Percentiles rank a stretch among this genome's conserved stretches.
Conservation (phyloP, 2,113 vertebrate species). For the Colinus virginianus region DNA sequence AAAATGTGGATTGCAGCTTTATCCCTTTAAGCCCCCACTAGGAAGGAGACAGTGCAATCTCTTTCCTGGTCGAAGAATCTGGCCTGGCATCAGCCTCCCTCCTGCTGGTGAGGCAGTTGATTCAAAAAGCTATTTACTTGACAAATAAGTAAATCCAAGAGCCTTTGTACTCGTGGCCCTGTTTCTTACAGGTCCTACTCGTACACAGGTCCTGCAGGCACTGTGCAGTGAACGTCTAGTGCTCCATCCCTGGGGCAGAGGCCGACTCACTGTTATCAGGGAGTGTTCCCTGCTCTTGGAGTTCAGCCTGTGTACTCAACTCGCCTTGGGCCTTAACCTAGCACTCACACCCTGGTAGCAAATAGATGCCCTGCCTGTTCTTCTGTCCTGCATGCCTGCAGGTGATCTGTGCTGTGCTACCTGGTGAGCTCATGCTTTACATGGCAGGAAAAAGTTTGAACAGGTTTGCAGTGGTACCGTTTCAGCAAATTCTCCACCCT, state of each 20-base stretch:
- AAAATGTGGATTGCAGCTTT: not conserved
- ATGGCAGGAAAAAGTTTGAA: not conserved
- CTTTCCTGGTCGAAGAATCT: not conserved
- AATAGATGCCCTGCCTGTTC: not conserved
- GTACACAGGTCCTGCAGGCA: not conserved
- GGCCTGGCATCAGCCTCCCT: not conserved
- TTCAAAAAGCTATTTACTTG: conserved; percentile 1
- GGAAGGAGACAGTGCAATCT: not conserved
- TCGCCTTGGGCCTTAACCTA: not conserved
- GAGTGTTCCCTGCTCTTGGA: not conserved
- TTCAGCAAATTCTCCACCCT: not conserved
- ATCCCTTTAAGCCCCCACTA: not conserved
- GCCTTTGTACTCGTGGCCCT: not conserved
- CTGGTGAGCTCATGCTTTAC: not conserved
- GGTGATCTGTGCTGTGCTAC: not conserved
- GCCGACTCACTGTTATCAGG: not conserved
- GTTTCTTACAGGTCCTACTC: not conserved
- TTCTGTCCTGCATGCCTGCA: not conserved
- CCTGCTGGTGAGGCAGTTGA: not conserved
- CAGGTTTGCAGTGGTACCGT: not conserved
- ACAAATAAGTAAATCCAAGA: not conserved
- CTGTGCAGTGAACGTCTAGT: not conserved
- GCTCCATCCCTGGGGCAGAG: not conserved
- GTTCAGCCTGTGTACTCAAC: not conserved
- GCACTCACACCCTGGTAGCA: not conserved